Base-by-base conservation (phyloP, 37 sponge, comb jelly and placozoan species). In the Eunapius fragilis region DNA sequence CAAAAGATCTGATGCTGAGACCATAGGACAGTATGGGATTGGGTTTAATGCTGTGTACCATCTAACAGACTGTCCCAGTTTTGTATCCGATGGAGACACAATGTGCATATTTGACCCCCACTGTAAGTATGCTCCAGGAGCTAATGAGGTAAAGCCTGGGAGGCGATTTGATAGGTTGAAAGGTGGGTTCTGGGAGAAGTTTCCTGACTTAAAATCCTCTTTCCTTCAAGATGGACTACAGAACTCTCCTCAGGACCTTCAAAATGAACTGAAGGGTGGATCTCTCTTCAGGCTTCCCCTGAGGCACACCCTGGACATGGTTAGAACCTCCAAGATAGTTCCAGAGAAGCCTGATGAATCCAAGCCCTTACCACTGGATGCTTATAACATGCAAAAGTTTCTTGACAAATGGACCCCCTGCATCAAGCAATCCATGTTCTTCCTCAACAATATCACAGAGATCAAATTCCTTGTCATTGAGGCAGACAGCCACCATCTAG, bases 41-140 rank as follows among this genome's bases (percentile, higher is more conserved):
- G 96, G 96, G 38, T 92, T 96, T 74, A 96, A 96, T 90, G 88
- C 80, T 3, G 94, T 93, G 19, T 96, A 96, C 79, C 94, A 95
- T 84, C 83, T 95, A 37, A 95, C 96, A 69, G 96, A 95, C 78
- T 95, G 96, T 71, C 96, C 96, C 26, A 85, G 80, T 35, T 96
- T 96, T 82, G 22, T 96, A 23, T 87, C 96, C 37, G 67, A 78
- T 80, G 88, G 88, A 34, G 82, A 94, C 13, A 88, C 83, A 2
- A 67, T 96, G 24, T 96, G 96, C 85, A 68, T 96, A 1, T 67
- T 96, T 77, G 96, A 96, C 75, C 96, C 96, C 71, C 93, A 90
- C 69, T 75, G 78, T 25, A n/a, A 25, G 0, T 96, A 80, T 83
- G 82, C 82, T 5, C 86, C 86, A 33, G 70, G 68, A 26, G 81